Percentiles rank a stretch among this genome's conserved stretches.
Conservation (phyloP, 2,113 vertebrate genomes). For the Oostethus manadensis region DNA sequence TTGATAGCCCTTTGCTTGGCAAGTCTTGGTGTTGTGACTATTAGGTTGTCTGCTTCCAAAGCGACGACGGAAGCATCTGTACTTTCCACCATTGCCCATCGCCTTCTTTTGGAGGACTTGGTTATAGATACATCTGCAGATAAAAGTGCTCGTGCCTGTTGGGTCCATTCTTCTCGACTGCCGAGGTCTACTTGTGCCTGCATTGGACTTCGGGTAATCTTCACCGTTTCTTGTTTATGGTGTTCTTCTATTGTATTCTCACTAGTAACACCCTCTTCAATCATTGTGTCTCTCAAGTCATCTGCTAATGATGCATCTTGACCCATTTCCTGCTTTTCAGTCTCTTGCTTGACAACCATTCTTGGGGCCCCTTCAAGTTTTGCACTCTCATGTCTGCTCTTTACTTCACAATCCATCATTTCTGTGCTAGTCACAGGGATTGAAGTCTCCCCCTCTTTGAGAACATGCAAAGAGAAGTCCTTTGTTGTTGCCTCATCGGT, state of each 20-base stretch:
- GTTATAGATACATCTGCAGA: slow-evolving; percentile 15
- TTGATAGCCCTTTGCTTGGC: slow-evolving; percentile 79
- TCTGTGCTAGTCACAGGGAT: slow-evolving; percentile 34
- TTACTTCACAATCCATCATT: slow-evolving; percentile 23
- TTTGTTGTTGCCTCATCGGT: slow-evolving; percentile 57
- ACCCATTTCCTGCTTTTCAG: slow-evolving; percentile 24
- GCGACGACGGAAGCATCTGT: slow-evolving; percentile 54
- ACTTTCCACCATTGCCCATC: slow-evolving; percentile 69
- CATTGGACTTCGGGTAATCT: slow-evolving; percentile 23
- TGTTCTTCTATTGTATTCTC: slow-evolving; percentile 23
- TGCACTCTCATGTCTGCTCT: slow-evolving; percentile 38
- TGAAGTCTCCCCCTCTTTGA: slow-evolving; percentile 48
- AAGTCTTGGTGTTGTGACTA: slow-evolving; percentile 72
- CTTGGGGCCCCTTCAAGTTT: slow-evolving; percentile 31
- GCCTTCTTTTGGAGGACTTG: slow-evolving; percentile 66
- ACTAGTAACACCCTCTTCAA: slow-evolving; percentile 20
- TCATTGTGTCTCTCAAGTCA: slow-evolving; percentile 15
- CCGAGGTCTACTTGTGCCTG: slow-evolving; percentile 26
- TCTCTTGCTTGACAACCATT: slow-evolving; percentile 34
- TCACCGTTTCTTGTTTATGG: slow-evolving; percentile 27
- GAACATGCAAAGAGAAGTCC: slow-evolving; percentile 43
- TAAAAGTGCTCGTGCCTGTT: slow-evolving; percentile 10
- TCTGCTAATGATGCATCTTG: slow-evolving; percentile 17
- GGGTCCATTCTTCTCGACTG: slow-evolving; percentile 26
- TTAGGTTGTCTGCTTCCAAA: slow-evolving; percentile 60